Conservation (phyloP, 2,113 vertebrate species). For the Eudyptes chrysolophus region DNA sequence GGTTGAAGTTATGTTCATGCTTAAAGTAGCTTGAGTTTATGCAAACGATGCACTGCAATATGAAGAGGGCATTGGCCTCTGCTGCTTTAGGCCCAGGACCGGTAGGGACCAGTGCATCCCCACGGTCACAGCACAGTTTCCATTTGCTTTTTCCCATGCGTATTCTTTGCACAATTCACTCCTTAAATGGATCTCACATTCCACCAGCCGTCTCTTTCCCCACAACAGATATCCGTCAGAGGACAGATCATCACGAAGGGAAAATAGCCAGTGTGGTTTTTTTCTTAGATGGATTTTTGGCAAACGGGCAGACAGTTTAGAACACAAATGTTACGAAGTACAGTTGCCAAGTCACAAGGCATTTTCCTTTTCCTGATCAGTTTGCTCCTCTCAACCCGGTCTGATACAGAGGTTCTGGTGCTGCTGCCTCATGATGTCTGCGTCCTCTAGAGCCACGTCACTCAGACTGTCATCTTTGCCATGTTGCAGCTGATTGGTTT, state of each 20-base stretch:
- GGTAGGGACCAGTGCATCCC: background rate
- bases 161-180: background rate
- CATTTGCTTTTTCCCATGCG: background rate
- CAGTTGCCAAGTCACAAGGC: slow-evolving; percentile 46
- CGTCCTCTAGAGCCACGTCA: background rate
- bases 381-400: background rate
- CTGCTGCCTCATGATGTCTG: background rate
- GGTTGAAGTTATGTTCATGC: background rate
- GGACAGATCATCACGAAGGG: background rate
- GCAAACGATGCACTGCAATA: background rate
- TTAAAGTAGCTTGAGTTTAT: background rate
- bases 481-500: background rate
- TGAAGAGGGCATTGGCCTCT: background rate
- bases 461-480: background rate
- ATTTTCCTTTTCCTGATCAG: slow-evolving; percentile 12
- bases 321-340: background rate
- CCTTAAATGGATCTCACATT: slow-evolving; percentile 25
- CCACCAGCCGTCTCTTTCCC: background rate
- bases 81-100: background rate
- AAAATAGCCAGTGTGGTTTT: background rate
- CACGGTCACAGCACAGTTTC: background rate
- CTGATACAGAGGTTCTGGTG: background rate
- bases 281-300: slow-evolving; percentile 49
- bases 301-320: background rate
- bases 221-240: background rate